These are phyloP conservation scores for Climacteris rufus DNA, from an alignment of 2,113 vertebrate genomes.

Conservation along the genomic window DNA sequence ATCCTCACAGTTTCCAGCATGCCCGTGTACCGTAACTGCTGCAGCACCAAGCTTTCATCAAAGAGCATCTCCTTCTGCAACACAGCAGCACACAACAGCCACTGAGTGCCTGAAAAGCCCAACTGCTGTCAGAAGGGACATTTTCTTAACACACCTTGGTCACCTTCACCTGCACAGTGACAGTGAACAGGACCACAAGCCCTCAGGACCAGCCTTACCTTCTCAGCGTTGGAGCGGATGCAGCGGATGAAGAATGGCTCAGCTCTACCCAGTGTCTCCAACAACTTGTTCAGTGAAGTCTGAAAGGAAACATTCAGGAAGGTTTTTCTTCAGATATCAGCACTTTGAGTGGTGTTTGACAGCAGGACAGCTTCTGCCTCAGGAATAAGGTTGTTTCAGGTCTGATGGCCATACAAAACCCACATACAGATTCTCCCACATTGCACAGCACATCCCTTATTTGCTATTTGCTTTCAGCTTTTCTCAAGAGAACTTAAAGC, in stretches of 20 bases:
- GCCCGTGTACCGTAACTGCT: constrained; percentile 95
- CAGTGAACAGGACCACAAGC: too few relatives aligned
- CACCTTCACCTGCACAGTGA: not conserved
- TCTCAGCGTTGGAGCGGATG: constrained; percentile 94
- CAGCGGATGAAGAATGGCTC: constrained; percentile 98
- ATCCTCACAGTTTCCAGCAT: constrained; percentile 98
- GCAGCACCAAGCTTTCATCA: constrained; percentile 89
- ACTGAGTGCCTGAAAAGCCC: not conserved
- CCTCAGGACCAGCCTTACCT: constrained; percentile 85
- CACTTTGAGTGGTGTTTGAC: not conserved
- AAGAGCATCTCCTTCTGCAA: constrained; percentile 90
- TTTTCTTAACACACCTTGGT: not conserved
- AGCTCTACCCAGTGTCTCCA: constrained; percentile 89
- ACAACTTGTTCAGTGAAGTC: constrained; percentile 90
- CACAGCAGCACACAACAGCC: not conserved
- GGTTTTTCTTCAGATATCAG: not conserved
- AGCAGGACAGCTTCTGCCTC: not conserved
- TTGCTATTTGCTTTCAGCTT: not conserved
- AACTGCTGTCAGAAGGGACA: not conserved
- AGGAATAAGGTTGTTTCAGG: not conserved
- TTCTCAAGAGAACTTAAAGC: not conserved
- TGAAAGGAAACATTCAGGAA: constrained; percentile 43
- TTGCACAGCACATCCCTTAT: not conserved
- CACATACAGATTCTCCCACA: not conserved
- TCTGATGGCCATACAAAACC: not conserved